Percentiles rank a stretch among this genome's conserved stretches.
These are phyloP conservation scores for Parnassius smintheus DNA, from an alignment of 2,888 invertebrate species.

Conservation along the genomic window DNA sequence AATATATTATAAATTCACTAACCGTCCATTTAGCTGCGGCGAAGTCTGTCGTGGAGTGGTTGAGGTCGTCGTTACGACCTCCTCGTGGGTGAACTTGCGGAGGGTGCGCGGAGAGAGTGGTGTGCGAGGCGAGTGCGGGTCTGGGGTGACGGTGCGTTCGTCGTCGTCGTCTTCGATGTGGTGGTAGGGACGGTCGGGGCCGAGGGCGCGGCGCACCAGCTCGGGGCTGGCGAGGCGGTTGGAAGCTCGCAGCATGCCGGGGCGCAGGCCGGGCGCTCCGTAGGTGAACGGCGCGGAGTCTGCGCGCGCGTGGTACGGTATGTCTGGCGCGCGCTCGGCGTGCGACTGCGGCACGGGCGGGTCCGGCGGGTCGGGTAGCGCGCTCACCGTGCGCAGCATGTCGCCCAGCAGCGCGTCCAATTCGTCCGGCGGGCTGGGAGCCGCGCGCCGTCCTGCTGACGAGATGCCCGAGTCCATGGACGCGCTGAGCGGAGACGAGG, in stretches of 20 bases:
- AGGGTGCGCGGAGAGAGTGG: constrained; percentile 63
- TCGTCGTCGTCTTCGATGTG: constrained; percentile 69
- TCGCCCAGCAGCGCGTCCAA: constrained; percentile 92
- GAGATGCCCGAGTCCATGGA: constrained; percentile 96
- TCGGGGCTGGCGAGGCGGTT: constrained; percentile 91
- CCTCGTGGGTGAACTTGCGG: constrained; percentile 66
- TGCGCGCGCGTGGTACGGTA: constrained; percentile 95
- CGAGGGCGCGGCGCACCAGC: constrained; percentile 84
- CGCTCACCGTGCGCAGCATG: constrained; percentile 93
- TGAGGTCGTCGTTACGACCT: constrained; percentile 59
- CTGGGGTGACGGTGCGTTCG: constrained; percentile 63
- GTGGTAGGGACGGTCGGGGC: constrained; percentile 78
- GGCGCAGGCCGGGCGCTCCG: constrained; percentile 83
- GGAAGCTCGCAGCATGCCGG: constrained; percentile 85
- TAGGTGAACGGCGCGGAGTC: constrained; percentile 95
- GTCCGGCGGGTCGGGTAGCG: constrained; percentile 83
- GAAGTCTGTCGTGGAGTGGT: constrained; percentile 47
- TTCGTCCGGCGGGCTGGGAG: constrained; percentile 82
- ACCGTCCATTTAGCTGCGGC: constrained; percentile 67
- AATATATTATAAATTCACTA: constrained; percentile 15
- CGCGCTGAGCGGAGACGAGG: constrained; percentile 88
- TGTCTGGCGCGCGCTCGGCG: constrained; percentile 73
- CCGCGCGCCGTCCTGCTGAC: constrained; percentile 84
- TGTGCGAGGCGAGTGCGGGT: constrained; percentile 50
- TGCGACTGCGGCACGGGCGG: constrained; percentile 73